Evolutionary conservation across 2,888 invertebrate species (phyloP), one percentile per base, ranked within the genome.

Genomic region (Trilocha varians): DNA sequence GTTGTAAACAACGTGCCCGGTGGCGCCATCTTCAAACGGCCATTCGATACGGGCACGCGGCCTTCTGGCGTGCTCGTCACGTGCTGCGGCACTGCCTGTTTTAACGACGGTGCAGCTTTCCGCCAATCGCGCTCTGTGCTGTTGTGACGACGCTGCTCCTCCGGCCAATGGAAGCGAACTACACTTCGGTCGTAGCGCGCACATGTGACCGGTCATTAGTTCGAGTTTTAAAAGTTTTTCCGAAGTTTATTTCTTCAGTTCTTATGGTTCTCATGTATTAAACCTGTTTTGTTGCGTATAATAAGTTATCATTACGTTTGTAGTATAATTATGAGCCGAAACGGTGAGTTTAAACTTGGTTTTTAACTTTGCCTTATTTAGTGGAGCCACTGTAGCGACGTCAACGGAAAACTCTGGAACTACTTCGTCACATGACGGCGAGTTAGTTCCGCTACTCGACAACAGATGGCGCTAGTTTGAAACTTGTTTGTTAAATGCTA

Each of bases 191-290:
- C 65, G 59, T 57, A 64, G 71, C 68, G 66, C 67, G 70, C 76
- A 80, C 83, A 79, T 83, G 83, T 83, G 82, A 80, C 71, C 67
- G 64, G 59, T 58, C 58, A 59, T 50, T 55, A 51, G 44, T 42
- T 55, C 41, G 38, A 42, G 44, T 40, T 49, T 40, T 36, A 40
- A 48, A 25, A 25, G 25, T 25, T 25, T 25, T 25, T 9, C 25
- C 5, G 8, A 9, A 25, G 25, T 25, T 50, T 40, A 36, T 47
- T 46, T 52, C 39, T 40, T 16, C 34, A 43, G 41, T 44, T 44
- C 56, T 49, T 50, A 45, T 45, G 40, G 46, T 44, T 46, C 37
- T 39, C 43, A 39, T 45, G 25, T 6, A 13, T 39, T 45, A 41
- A 36, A 53, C 46, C 47, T 52, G 42, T 36, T 40, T 40, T 38